Percentiles rank a stretch among this genome's conserved stretches.
Conservation (phyloP, 2,113 vertebrate genomes). For the Genyomyrus donnyi region DNA sequence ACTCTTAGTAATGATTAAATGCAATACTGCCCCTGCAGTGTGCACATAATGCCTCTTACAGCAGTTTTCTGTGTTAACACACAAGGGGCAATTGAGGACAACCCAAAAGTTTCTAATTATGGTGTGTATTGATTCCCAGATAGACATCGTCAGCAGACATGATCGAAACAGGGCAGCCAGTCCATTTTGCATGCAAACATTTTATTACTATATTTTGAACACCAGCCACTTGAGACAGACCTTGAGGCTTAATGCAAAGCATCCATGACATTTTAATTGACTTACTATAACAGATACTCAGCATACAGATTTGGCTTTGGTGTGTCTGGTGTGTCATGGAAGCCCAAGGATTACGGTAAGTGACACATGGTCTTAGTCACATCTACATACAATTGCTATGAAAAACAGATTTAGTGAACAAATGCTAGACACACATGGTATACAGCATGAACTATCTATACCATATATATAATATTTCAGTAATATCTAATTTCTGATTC, state of each 20-base stretch:
- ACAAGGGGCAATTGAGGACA: constrained; percentile 20
- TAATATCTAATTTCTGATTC: not conserved
- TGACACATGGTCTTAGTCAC: not conserved
- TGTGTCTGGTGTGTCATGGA: not conserved
- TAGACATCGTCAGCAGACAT: not conserved
- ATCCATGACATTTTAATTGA: not conserved
- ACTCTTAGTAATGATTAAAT: constrained; percentile 11
- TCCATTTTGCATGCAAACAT: not conserved
- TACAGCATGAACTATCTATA: not conserved
- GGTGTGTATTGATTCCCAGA: not conserved
- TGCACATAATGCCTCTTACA: not conserved
- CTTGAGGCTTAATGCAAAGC: not conserved
- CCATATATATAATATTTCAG: not conserved
- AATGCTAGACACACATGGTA: not conserved
- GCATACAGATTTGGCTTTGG: not conserved
- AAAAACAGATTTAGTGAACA: not conserved
- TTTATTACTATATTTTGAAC: not conserved
- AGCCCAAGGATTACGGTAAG: not conserved
- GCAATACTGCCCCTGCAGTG: not conserved
- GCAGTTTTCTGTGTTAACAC: not conserved
- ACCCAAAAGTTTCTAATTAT: not conserved
- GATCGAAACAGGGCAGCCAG: not conserved
- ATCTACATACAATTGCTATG: not conserved
- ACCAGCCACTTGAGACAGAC: not conserved
- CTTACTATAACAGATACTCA: not conserved